These are phyloP conservation scores for Buceros bicornis DNA, from an alignment of 2,797 vertebrate species.

Conservation along the genomic window DNA sequence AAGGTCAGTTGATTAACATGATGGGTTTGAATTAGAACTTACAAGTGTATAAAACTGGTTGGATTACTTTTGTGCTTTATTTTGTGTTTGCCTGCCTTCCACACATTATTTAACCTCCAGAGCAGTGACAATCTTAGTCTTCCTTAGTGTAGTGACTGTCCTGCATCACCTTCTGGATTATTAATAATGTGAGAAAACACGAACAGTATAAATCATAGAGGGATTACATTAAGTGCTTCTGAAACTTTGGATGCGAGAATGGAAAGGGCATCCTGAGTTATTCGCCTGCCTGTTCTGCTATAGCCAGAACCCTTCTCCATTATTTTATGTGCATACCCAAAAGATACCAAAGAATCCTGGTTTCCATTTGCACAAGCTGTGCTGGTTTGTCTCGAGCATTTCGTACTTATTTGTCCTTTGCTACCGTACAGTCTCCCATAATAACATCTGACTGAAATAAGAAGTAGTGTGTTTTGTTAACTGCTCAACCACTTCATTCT, in stretches of 20 bases:
- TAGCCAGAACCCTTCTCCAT: not conserved
- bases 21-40: not conserved
- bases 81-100: not conserved
- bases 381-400: not conserved
- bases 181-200: not conserved
- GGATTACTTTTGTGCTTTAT: not conserved
- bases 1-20: not conserved
- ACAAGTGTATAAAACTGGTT: not conserved
- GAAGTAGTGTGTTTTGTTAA: not conserved
- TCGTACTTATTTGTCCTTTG: not conserved
- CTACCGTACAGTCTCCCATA: not conserved
- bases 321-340: not conserved
- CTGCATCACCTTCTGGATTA: not conserved
- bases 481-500: not conserved
- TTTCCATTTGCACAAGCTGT: fast-evolving
- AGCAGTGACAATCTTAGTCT: not conserved
- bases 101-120: not conserved
- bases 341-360: not conserved
- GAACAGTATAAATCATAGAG: not conserved
- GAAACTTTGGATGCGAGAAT: not conserved
- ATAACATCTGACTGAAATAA: not conserved
- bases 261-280: not conserved
- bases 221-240: not conserved
- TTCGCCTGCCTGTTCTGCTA: not conserved
- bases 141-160: not conserved